A percentile compares a stretch with the other conserved stretches of the same genome.
Evolutionary conservation across 2,888 invertebrate genomes (phyloP).

Genomic region (Pollenia amentaria): DNA sequence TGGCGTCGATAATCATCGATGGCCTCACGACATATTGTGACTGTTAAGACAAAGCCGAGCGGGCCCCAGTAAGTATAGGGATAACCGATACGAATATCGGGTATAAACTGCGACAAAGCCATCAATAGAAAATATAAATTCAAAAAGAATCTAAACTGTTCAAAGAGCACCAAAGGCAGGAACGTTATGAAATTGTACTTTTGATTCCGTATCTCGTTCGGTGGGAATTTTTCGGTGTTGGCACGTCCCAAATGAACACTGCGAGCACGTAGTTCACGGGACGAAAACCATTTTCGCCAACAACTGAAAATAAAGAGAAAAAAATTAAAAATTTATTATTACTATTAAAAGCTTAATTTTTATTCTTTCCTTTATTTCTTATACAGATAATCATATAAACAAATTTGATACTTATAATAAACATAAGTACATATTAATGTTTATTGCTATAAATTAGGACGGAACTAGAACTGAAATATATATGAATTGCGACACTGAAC

Average conservation of each 20-base stretch:
- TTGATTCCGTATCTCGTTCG: constrained; percentile 98
- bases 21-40: constrained; percentile 98
- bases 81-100: constrained; percentile 97
- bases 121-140: constrained; percentile 99
- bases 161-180: constrained; percentile 95
- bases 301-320: constrained; percentile 87
- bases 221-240: constrained; percentile 93
- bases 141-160: constrained; percentile 99
- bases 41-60: constrained; percentile 96
- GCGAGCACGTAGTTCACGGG: constrained; percentile 90
- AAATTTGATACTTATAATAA: too few species aligned
- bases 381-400: too few species aligned
- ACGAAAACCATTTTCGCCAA: constrained; percentile 90
- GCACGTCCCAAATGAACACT: constrained; percentile 90
- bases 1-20: constrained; percentile 97
- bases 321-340: constrained; percentile 6
- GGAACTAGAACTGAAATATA: too few species aligned
- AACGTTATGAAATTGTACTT: constrained; percentile 98
- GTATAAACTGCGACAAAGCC: constrained; percentile 99
- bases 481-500: too few species aligned
- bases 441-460: too few species aligned
- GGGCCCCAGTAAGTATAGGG: constrained; percentile 99
- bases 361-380: neutral
- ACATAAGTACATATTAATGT: too few species aligned
- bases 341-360: neutral